Base-by-base conservation (phyloP, 2,113 vertebrate species). In the Hippocampus zosterae region DNA sequence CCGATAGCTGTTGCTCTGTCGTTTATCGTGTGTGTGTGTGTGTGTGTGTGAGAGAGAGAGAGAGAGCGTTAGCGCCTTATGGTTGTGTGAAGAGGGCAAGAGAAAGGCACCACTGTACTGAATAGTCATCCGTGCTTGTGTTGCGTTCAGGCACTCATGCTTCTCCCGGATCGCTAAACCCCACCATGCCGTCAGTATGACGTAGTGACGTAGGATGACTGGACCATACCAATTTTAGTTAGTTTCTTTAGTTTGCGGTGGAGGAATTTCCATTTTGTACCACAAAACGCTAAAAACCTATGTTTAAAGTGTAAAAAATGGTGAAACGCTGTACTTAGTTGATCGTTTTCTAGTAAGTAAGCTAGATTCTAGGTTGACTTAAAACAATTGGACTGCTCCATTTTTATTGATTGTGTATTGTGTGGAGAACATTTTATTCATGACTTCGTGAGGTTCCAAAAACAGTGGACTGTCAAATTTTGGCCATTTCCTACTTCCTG, bases 91-190 rank as follows among this genome's bases (percentile, higher is more conserved):
- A 60, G 52, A 70, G 70, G 29, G 56, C 71, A 15, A 23, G 15
- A 50, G 10, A 6, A 69, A 69, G 37, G 9, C 52, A 37, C 33
- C 5, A 37, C 33, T 6, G 6, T 8, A 19, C 15, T 10, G 9
- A 19, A n/a, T 71, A 62, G 69, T 84, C 78, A 83, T 84, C 77
- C 75, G 72, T 77, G 67, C 72, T 83, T 65, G 66, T 46, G 67
- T 69, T 68, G 76, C 62, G 78, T 68, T 77, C 73, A 77, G 65
- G 69, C 68, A 55, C 52, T 55, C 52, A 11, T 4, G 50, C 50
- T 21, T n/a, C 52, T n/a, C 23, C 8, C 46, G 46, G 16, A 19
- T 1, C 1, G 46, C 16, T 2, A 1, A 40, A 57, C 7, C 52
- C 55, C 57, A 37, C 29, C 15, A 60, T 60, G 15, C 15, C 23